Conservation (phyloP, 1,140 invertebrate genomes). For the Sarcophaga peregrina region DNA sequence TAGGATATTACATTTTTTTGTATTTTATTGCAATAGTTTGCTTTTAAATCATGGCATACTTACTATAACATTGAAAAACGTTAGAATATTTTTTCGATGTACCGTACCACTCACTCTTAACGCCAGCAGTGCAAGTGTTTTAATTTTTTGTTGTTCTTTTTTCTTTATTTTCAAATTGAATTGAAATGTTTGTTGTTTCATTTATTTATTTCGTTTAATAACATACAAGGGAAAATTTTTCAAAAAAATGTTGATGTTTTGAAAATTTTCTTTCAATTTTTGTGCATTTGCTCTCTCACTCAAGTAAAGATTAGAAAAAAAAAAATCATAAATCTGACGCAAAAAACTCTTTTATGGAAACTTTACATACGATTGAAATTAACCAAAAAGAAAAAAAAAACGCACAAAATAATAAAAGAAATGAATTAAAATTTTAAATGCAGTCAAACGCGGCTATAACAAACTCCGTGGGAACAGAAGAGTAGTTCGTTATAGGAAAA, state of each 20-base stretch:
- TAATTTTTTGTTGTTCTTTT: neutral
- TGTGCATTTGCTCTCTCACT: neutral
- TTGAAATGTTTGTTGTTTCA: neutral
- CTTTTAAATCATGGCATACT: too few species aligned
- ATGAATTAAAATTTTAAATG: neutral
- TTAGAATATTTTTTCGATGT: too few species aligned
- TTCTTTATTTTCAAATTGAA: neutral
- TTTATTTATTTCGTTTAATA: neutral
- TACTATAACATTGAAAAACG: too few species aligned
- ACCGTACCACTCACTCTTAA: neutral
- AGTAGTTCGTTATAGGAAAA: too few species aligned
- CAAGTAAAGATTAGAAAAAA: neutral
- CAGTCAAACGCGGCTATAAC: too few species aligned
- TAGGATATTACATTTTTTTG: too few species aligned
- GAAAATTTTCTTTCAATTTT: neutral
- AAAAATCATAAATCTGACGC: slow-evolving; percentile 3
- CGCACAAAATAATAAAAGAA: neutral
- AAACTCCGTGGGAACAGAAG: too few species aligned
- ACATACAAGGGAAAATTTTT: neutral
- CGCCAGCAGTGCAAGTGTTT: neutral
- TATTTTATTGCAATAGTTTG: too few species aligned
- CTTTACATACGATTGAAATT: neutral
- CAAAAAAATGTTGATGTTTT: neutral
- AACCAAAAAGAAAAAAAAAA: neutral
- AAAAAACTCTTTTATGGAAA: neutral